Percentiles rank a stretch among this genome's conserved stretches.
Conservation (phyloP, 1,140 invertebrate species). For the Hycleus cichorii region DNA sequence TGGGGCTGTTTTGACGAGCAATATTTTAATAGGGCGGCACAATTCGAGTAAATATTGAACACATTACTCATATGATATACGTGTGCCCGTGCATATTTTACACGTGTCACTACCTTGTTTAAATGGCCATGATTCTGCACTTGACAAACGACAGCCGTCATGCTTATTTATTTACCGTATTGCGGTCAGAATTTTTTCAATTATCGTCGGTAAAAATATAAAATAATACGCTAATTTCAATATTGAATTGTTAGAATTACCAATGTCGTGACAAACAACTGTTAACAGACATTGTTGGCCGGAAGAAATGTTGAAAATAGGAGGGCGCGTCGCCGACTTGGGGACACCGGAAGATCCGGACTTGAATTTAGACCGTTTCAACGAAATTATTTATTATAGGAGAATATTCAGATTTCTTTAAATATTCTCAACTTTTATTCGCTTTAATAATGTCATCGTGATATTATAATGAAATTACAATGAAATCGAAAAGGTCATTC, state of each 20-base stretch:
- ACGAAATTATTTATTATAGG: too few relatives aligned
- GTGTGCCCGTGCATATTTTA: slow-evolving; percentile 38
- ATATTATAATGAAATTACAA: slow-evolving; percentile 29
- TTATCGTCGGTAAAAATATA: too few relatives aligned
- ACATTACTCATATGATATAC: slow-evolving; percentile 27
- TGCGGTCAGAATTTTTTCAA: not conserved
- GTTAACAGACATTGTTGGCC: slow-evolving; percentile 10
- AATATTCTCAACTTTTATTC: not conserved
- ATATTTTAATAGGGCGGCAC: slow-evolving; percentile 26
- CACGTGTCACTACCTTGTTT: slow-evolving; percentile 37
- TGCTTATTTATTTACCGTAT: slow-evolving; percentile 17
- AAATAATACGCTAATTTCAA: too few relatives aligned
- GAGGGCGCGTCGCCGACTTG: slow-evolving; percentile 14
- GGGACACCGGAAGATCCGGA: slow-evolving; percentile 18
- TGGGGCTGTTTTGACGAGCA: slow-evolving; percentile 24
- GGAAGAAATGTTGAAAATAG: slow-evolving; percentile 18
- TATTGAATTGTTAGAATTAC: too few relatives aligned
- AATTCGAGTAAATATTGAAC: slow-evolving; percentile 32
- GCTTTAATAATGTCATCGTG: slow-evolving; percentile 24
- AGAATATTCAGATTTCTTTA: too few relatives aligned
- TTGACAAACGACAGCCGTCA: slow-evolving; percentile 25
- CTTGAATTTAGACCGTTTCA: slow-evolving; percentile 1
- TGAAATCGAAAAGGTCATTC: slow-evolving; percentile 28
- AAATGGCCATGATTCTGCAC: slow-evolving; percentile 32
- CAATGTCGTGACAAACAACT: slow-evolving; percentile 13